Base-by-base conservation (phyloP, 2,888 invertebrate genomes). In the Hartigia nigra region DNA sequence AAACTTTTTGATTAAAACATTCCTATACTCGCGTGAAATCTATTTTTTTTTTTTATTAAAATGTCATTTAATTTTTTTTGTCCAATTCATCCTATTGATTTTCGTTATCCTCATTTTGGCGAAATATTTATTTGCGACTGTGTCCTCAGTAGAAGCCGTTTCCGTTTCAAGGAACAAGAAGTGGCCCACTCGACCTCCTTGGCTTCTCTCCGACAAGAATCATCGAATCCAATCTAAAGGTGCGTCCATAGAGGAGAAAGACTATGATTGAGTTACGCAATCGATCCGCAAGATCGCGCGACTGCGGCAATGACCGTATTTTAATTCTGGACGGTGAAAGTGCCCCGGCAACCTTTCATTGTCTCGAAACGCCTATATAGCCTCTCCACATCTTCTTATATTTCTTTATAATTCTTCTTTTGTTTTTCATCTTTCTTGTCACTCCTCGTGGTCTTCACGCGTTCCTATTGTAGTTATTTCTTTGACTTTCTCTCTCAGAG, bases 221-320 rank as follows among this genome's bases (percentile, higher is more conserved):
- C 14, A 55, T 55, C 55, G 55, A 55, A 55, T 35, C 23, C 23
- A 23, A 55, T 23, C 55, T 23, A 55, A 23, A 55, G 55, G 55
- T 55, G 55, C 55, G 55, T 55, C 55, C 55, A 23, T 14, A 55
- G 23, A 55, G 55, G 55, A 55, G 55, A 55, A 55, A 23, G 23
- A 55, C 23, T 9, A 23, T 23, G 39, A 55, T 14, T 23, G 23
- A 23, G 55, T 55, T 55, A 55, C 55, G 55, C 23, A 55, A 55
- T 55, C 55, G 55, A 55, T 77, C 77, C 69, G 74, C 32, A 74
- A 74, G 31, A 69, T 39, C 35, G 31, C n/a, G 74, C 77, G 69
- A 36, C 36, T 31, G 35, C 36, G 74, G 77, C 74, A 69, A 77
- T 77, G 77, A 70, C 74, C 77, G 77, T 31, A 77, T 77, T 77